Conservation (phyloP, 2,113 vertebrate species). For the Leptosomus discolor region DNA sequence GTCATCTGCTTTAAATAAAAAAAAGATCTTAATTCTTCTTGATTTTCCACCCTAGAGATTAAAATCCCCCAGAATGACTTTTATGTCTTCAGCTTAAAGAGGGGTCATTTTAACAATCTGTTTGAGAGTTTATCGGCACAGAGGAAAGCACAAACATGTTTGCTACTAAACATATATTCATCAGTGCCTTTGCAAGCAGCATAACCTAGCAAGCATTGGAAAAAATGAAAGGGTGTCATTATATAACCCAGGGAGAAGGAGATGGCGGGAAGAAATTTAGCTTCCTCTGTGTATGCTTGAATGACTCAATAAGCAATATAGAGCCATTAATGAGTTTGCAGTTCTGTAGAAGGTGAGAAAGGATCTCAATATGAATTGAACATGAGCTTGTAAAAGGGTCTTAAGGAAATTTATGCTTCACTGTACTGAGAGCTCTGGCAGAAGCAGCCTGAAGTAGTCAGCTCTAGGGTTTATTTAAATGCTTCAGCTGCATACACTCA, state of each 20-base stretch:
- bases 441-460: neutral
- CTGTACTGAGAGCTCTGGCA: neutral
- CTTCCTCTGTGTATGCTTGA: neutral
- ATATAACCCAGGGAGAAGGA: neutral
- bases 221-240: neutral
- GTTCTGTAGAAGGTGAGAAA: neutral
- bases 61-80: neutral
- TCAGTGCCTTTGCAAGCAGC: neutral
- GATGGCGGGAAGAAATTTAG: neutral
- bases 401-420: neutral
- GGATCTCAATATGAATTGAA: neutral
- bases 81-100: neutral
- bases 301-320: neutral
- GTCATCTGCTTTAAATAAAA: neutral
- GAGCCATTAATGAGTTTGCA: slow-evolving; percentile 1
- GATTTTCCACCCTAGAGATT: neutral
- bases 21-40: neutral
- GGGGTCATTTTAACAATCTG: neutral
- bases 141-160: neutral
- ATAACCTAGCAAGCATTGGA: neutral
- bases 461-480: neutral
- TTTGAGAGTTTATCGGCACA: neutral
- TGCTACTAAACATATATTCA: neutral
- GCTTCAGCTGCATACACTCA: neutral
- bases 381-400: neutral